Evolutionary conservation across 2,888 invertebrate species (phyloP), one percentile per base, ranked within the genome.

Genomic region (Orchesellides sinensis): DNA sequence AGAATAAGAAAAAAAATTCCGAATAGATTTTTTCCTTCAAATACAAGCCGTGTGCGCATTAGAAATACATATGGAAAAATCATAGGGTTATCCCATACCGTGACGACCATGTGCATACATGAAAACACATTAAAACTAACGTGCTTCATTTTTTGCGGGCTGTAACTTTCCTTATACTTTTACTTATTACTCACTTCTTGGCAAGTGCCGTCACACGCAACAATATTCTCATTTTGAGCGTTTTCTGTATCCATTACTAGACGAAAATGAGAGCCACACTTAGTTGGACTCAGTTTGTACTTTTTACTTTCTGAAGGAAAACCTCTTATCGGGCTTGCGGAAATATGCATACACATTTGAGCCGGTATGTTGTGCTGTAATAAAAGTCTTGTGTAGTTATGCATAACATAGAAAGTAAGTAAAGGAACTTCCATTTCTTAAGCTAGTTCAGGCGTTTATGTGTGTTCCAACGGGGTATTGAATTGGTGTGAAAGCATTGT

Each of bases 151-250:
- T 49, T 49, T 49, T 59, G n/a, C 29, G n/a, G 21, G 6, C 35
- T 23, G 17, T 5, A 65, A 65, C 65, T 25, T 65, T 65, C 40
- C 35, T 40, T 40, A 8, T 17, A 68, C 59, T 68, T n/a, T n/a
- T 77, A 45, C 47, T 73, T 56, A 61, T 66, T 54, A 66, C 66
- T 68, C 68, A 77, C 56, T 77, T 77, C 66, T 68, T 77, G 66
- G 77, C 59, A 68, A 66, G 40, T 68, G 21, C 68, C 59, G 68
- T 77, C 77, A 56, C 77, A 77, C 77, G 77, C 77, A 68, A 77
- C 68, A n/a, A n/a, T n/a, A n/a, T n/a, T 54, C n/a, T n/a, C n/a
- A n/a, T n/a, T n/a, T n/a, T n/a, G n/a, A n/a, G n/a, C n/a, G n/a
- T n/a, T n/a, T n/a, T n/a, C n/a, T n/a, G n/a, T n/a, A n/a, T n/a